Evolutionary conservation across 2,113 vertebrate species (phyloP).

Genomic region (Protobothrops flavoviridis): DNA sequence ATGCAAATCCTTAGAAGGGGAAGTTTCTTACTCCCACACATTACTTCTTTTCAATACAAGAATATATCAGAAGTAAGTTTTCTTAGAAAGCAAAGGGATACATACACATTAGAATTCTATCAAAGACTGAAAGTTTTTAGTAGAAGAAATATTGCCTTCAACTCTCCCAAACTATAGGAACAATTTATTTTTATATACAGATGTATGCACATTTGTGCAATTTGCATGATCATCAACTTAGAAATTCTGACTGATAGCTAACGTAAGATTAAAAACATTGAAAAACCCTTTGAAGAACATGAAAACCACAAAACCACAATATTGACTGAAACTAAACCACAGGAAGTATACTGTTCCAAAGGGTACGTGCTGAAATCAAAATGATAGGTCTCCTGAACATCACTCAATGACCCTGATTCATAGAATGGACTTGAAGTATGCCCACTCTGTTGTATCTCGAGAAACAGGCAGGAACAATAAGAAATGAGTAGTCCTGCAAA

Average conservation of each 20-base stretch:
- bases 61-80: background rate
- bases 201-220: background rate
- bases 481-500: background rate
- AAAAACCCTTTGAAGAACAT: background rate
- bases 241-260: background rate
- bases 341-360: background rate
- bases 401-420: background rate
- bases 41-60: background rate
- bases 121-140: background rate
- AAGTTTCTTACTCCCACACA: background rate
- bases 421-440: background rate
- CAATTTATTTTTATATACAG: background rate
- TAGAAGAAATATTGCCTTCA: background rate
- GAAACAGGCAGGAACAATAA: background rate
- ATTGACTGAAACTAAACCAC: background rate
- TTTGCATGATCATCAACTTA: background rate
- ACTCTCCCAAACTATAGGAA: background rate
- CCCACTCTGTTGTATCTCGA: background rate
- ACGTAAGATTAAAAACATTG: background rate
- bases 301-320: background rate
- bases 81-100: background rate
- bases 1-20: background rate
- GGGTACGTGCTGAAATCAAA: background rate
- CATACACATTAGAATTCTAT: background rate
- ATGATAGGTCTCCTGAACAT: background rate